phyloP scores from a whole-genome alignment of 1,140 invertebrate genomes.

The Scaptomyza montana region DNA sequence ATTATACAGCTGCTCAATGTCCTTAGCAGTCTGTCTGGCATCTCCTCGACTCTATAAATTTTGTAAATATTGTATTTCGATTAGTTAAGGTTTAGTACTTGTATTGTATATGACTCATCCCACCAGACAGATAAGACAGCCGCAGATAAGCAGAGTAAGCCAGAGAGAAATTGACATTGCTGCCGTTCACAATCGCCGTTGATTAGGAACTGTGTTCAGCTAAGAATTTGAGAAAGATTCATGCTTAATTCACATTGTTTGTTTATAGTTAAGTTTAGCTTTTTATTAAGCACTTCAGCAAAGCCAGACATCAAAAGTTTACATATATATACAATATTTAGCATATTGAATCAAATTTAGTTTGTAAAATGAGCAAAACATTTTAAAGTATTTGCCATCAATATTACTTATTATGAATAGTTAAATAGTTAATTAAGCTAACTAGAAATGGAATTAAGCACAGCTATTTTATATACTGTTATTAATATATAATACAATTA shows the following conservation, averaged over 20 bases:
- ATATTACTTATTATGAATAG: background rate
- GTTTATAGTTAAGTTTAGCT: slow-evolving; percentile 52
- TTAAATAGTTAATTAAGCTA: slow-evolving; percentile 46
- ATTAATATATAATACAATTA: background rate
- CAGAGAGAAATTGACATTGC: slow-evolving; percentile 3
- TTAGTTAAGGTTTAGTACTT: background rate
- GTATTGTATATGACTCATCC: background rate
- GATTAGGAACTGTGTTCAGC: slow-evolving; percentile 6
- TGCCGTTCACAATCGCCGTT: background rate
- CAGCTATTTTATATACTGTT: background rate
- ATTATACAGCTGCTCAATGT: slow-evolving; percentile 58
- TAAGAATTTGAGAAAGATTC: background rate
- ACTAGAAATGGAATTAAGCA: slow-evolving; percentile 42
- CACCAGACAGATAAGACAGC: slow-evolving; percentile 21
- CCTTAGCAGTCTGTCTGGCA: slow-evolving; percentile 4
- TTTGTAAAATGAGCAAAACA: slow-evolving; percentile 60
- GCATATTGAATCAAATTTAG: slow-evolving; percentile 34
- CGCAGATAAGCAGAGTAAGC: slow-evolving; percentile 18
- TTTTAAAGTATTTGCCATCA: slow-evolving; percentile 19
- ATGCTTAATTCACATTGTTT: background rate
- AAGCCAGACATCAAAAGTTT: slow-evolving; percentile 53
- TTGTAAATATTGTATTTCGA: background rate
- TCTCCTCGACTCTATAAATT: slow-evolving; percentile 4
- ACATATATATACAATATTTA: slow-evolving; percentile 16
- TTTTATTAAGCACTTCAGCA: slow-evolving; percentile 67